Evolutionary conservation across 2,797 vertebrate species (phyloP).

Genomic region (Chaenodraco wilsoni): DNA sequence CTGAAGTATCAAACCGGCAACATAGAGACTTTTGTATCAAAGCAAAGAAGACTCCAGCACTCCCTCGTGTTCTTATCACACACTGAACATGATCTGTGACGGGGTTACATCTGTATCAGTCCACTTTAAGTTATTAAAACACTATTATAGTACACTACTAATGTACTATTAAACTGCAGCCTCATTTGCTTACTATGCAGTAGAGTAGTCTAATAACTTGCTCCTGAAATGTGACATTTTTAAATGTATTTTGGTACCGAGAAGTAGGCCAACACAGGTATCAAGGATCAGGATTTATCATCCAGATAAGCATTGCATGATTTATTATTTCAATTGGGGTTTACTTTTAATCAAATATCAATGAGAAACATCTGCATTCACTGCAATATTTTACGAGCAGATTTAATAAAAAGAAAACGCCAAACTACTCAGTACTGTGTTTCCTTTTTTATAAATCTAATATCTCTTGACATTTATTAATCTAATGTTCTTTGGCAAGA

Average conservation of each 20-base stretch:
- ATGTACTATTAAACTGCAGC: slow-evolving; percentile 9
- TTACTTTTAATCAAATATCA: background rate
- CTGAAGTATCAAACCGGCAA: background rate
- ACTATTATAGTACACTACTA: background rate
- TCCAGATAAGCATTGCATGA: background rate
- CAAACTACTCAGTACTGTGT: background rate
- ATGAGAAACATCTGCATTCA: background rate
- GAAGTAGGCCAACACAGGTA: background rate
- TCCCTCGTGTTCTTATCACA: slow-evolving; percentile 18
- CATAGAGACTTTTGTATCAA: slow-evolving; percentile 14
- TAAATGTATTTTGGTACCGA: background rate
- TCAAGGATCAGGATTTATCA: background rate
- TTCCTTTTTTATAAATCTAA: background rate
- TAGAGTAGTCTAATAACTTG: background rate
- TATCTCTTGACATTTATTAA: background rate
- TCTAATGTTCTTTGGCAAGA: too few species aligned
- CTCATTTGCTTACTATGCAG: slow-evolving; percentile 2
- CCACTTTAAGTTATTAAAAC: background rate
- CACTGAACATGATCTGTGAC: slow-evolving; percentile 11
- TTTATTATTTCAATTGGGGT: background rate
- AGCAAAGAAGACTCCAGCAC: slow-evolving; percentile 8
- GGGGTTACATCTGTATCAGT: background rate
- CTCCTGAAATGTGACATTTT: background rate
- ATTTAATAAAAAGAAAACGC: background rate
- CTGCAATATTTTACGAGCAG: background rate